A percentile compares a stretch with the other conserved stretches of the same genome.
phyloP scores from a whole-genome alignment of 2,113 vertebrate genomes.

The Sterrhoptilus dennistouni region DNA sequence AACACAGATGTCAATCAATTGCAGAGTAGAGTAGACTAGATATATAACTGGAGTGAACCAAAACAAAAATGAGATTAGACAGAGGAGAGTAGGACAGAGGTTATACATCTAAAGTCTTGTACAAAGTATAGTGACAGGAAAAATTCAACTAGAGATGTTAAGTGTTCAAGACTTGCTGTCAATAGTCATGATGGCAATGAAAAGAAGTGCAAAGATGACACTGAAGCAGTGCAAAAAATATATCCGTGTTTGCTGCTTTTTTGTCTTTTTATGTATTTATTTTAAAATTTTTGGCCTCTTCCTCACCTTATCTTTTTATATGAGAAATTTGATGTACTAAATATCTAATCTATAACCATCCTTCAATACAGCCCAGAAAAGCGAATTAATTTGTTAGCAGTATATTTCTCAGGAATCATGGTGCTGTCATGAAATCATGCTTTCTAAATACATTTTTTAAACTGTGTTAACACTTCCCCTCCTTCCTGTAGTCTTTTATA shows the following conservation, averaged over 20 bases:
- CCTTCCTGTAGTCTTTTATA: background rate
- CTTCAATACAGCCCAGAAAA: background rate
- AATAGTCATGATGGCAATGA: background rate
- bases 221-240: background rate
- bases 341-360: background rate
- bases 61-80: background rate
- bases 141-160: background rate
- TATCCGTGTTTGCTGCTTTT: background rate
- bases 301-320: background rate
- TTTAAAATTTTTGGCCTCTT: background rate
- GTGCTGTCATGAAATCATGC: background rate
- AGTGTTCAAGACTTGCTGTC: background rate
- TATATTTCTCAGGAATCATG: background rate
- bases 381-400: background rate
- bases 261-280: background rate
- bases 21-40: too few relatives aligned
- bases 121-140: background rate
- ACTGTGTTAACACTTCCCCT: background rate
- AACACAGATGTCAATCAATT: background rate
- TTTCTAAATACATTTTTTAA: conserved; percentile 11
- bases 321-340: background rate
- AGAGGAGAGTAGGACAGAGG: background rate
- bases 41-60: background rate
- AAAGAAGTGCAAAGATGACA: background rate
- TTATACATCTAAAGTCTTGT: background rate